Conservation (phyloP, 1,140 invertebrate genomes). For the Drosophila varians region DNA sequence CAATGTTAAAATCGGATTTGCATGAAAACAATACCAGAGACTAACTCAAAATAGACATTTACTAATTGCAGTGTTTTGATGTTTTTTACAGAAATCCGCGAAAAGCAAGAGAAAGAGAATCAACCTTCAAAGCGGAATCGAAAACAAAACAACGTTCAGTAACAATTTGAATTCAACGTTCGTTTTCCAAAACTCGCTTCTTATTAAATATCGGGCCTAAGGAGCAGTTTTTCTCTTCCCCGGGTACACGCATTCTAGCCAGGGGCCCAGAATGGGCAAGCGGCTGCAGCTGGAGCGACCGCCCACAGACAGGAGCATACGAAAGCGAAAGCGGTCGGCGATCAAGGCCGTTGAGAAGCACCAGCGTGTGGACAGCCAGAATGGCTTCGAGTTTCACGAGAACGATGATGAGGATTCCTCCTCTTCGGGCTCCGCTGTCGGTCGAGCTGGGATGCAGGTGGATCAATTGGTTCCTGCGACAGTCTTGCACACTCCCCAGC, state of each 20-base stretch:
- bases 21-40: constrained; percentile 3
- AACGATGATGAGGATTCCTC: constrained; percentile 78
- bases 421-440: constrained; percentile 45
- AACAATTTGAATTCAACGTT: constrained; percentile 26
- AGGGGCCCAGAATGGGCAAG: constrained; percentile 53
- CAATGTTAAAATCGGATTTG: constrained; percentile 15
- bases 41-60: constrained; percentile 8
- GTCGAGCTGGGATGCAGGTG: constrained; percentile 7
- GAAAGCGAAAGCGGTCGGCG: constrained; percentile 69
- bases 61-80: constrained; percentile 4
- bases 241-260: constrained; percentile 1
- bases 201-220: constrained; percentile 24
- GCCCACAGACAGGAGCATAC: constrained; percentile 51
- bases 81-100: constrained; percentile 16
- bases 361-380: constrained; percentile 35
- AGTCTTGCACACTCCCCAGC: constrained; percentile 54
- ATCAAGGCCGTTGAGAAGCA: constrained; percentile 51
- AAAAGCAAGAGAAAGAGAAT: constrained; percentile 48
- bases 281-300: constrained; percentile 62
- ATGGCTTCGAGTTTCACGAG: constrained; percentile 57
- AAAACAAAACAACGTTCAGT: constrained; percentile 49
- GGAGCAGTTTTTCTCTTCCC: constrained; percentile 1
- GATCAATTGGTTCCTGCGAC: not conserved
- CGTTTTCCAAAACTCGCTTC: constrained; percentile 34
- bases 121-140: constrained; percentile 44